Conservation (phyloP, 2,797 vertebrate species). For the Eupleurogrammus muticus region DNA sequence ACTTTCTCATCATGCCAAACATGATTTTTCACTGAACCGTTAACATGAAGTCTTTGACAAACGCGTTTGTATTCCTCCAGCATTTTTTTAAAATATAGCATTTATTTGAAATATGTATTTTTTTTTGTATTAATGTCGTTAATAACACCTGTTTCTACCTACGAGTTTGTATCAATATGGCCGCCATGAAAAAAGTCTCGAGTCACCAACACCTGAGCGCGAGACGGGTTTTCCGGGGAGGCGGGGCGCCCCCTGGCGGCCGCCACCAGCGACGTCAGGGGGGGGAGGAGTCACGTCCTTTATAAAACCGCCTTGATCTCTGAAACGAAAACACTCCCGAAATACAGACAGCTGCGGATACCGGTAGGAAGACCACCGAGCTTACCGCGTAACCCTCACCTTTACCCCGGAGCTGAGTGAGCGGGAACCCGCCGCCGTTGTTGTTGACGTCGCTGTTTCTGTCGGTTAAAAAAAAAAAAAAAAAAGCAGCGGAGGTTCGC, state of each 20-base stretch:
- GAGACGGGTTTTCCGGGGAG: not conserved
- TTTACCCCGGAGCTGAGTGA: conserved; percentile 30
- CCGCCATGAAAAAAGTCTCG: too few relatives aligned
- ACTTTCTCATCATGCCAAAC: too few relatives aligned
- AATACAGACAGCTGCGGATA: conserved; percentile 60
- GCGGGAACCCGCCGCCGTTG: conserved; percentile 2
- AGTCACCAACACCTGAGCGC: too few relatives aligned
- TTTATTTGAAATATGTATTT: too few relatives aligned
- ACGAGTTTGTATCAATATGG: too few relatives aligned
- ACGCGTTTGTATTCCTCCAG: too few relatives aligned
- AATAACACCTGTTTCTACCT: too few relatives aligned
- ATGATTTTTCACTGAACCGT: too few relatives aligned
- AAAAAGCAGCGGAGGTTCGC: conserved; percentile 24
- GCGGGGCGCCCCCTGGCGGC: conserved; percentile 74
- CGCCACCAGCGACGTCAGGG: not conserved
- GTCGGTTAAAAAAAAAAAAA: not conserved
- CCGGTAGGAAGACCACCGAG: conserved; percentile 8
- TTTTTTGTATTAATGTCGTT: too few relatives aligned
- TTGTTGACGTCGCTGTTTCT: conserved; percentile 44
- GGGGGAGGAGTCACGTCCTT: conserved; percentile 78
- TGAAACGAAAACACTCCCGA: conserved; percentile 79
- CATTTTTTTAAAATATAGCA: too few relatives aligned
- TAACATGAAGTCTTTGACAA: too few relatives aligned
- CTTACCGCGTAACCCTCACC: conserved; percentile 32
- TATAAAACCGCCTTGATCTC: conserved; percentile 82